Evolutionary conservation across 2,113 vertebrate species (phyloP).

Genomic region (Hippopotamus amphibius): DNA sequence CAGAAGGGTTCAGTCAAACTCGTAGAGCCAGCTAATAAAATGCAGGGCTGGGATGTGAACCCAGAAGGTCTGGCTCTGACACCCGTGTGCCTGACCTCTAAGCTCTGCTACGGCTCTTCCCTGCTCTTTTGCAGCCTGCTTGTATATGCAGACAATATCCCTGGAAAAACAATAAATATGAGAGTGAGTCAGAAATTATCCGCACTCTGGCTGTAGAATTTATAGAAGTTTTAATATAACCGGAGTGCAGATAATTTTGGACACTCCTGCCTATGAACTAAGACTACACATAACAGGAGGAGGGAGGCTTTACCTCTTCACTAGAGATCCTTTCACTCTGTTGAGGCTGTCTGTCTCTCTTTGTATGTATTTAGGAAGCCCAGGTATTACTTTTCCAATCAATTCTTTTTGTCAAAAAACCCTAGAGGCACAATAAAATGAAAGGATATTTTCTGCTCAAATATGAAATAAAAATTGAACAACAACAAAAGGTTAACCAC

Average conservation of each 20-base stretch:
- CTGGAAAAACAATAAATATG: background rate
- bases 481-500: background rate
- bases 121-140: background rate
- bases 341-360: background rate
- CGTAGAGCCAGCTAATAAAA: background rate
- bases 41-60: background rate
- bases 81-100: background rate
- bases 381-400: background rate
- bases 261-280: no score
- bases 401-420: background rate
- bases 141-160: background rate
- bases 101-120: background rate
- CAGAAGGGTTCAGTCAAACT: background rate
- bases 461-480: slow-evolving; percentile 12
- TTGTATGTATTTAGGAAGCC: background rate
- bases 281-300: no score
- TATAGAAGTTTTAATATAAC: no score
- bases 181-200: no score
- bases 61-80: background rate
- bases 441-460: slow-evolving; percentile 3
- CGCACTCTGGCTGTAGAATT: no score
- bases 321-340: background rate
- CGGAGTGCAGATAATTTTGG: no score
- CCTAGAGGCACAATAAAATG: background rate
- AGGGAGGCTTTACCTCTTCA: background rate